phyloP scores from a whole-genome alignment of 37 sponge, comb jelly and placozoan genomes.

The Dysidea cf. avara region DNA sequence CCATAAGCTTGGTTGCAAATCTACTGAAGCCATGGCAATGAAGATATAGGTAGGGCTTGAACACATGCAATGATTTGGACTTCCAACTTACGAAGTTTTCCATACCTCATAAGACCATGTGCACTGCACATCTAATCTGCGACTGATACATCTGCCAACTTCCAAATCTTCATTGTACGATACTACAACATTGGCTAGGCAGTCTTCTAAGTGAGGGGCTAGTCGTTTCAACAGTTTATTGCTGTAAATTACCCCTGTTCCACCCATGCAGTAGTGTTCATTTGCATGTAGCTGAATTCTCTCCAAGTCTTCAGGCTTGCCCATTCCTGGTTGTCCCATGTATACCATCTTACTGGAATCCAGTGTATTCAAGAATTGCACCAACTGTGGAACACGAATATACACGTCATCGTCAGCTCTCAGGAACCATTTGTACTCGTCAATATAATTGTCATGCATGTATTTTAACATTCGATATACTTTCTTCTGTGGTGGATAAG shows the following conservation, averaged over 20 bases:
- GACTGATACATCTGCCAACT: conserved; percentile 70
- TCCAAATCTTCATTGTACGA: conserved; percentile 69
- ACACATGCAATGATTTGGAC: too few species aligned
- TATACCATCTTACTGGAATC: conserved; percentile 46
- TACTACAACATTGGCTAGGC: conserved; percentile 41
- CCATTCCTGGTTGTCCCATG: conserved; percentile 67
- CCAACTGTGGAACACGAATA: conserved; percentile 40
- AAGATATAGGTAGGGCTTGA: too few species aligned
- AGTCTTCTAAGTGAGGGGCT: conserved; percentile 49
- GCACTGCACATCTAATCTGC: conserved; percentile 63
- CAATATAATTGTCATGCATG: conserved; percentile 66
- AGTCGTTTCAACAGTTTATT: conserved; percentile 42
- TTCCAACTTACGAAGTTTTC: too few species aligned
- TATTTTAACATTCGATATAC: conserved; percentile 66
- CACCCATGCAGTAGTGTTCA: conserved; percentile 73
- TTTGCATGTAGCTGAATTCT: conserved; percentile 33
- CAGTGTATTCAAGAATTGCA: conserved; percentile 37
- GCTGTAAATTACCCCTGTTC: conserved; percentile 66
- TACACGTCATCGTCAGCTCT: conserved; percentile 68
- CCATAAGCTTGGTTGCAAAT: too few species aligned
- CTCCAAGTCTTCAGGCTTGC: conserved; percentile 27
- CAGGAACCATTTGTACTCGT: conserved; percentile 86
- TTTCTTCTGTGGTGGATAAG: conserved; percentile 75
- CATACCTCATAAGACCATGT: conserved; percentile 70
- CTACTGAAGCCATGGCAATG: too few species aligned